Evolutionary conservation across 2,797 vertebrate species (phyloP), one percentile per base, ranked within the genome.

Genomic region (Carapus acus): DNA sequence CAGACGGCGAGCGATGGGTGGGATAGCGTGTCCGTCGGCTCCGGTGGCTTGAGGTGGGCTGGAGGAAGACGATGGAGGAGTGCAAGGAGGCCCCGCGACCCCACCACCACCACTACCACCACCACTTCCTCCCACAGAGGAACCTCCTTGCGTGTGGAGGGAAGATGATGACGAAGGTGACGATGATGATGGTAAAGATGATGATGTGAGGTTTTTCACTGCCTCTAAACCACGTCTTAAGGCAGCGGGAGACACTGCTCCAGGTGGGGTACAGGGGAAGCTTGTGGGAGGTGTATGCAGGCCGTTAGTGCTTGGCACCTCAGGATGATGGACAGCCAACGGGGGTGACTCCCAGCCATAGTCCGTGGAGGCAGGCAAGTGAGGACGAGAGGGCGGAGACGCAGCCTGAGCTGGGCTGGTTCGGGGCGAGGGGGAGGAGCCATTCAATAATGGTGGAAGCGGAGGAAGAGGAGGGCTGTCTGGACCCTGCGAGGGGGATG

Each of bases 1-100:
- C 2, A 98, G 84, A 37, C 96, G 93, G n/a, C 94, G 91, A 4
- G 95, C 95, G 6, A 97, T 96, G 34, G 95, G 91, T 0, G 94
- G 95, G 58, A 97, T 88, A 47, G 94, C 88, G 27, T 95, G 94
- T 66, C 90, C 88, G 0, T 97, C 96, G 18, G 83, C 76, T n/a
- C 80, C 85, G 2, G 71, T 55, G 2, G 77, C 78, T 50, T 86
- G 84, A 1, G 87, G 87, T 1, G 88, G 88, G 54, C 88, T 94
- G 85, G 45, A 88, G 48, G 92, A 87, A 0, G 87, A 83, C 5
- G 85, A 81, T 0, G 85, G 84, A 16, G 86, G 81, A 1, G 85
- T 86, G 22, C 77, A 76, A 6, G 78, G 54, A 7, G 84, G 81
- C n/a, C 75, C 67, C 0, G 60, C 72, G 33, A 68, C 81, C 41